Conservation (phyloP, 2,113 vertebrate genomes). For the Muntiacus muntjak region DNA sequence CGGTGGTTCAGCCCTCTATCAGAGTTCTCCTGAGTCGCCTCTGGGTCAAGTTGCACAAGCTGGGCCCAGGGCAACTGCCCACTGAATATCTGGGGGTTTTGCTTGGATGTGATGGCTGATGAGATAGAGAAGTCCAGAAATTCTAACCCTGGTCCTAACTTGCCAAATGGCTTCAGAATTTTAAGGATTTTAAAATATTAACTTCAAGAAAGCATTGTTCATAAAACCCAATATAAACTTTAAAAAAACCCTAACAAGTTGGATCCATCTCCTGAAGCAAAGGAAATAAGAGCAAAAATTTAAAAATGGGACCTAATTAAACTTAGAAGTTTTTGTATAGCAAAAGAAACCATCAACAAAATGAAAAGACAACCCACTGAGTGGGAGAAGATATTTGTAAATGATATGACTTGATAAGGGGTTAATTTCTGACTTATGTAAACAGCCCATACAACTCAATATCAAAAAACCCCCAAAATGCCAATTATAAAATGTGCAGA, state of each 20-base stretch:
- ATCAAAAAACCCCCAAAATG: background rate
- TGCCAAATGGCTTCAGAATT: background rate
- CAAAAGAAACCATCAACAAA: background rate
- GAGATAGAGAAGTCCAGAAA: background rate
- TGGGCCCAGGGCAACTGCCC: background rate
- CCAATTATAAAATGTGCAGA: background rate
- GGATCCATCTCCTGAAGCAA: background rate
- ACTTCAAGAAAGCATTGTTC: background rate
- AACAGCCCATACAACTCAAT: background rate
- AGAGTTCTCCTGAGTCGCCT: slow-evolving; percentile 35
- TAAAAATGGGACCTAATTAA: background rate
- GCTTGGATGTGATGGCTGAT: slow-evolving; percentile 1
- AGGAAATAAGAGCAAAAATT: background rate
- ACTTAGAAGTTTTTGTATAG: background rate
- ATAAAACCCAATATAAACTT: background rate
- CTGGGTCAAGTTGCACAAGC: background rate
- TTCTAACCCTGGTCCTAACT: background rate
- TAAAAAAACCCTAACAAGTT: background rate
- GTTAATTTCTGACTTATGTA: background rate
- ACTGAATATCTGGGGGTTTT: background rate
- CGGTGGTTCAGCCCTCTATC: slow-evolving; percentile 30
- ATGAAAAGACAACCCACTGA: background rate
- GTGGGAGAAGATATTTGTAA: background rate
- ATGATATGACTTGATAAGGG: background rate
- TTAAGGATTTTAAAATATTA: background rate